These are phyloP conservation scores for Shinisaurus crocodilurus DNA, from an alignment of 2,113 vertebrate species.

Conservation along the genomic window DNA sequence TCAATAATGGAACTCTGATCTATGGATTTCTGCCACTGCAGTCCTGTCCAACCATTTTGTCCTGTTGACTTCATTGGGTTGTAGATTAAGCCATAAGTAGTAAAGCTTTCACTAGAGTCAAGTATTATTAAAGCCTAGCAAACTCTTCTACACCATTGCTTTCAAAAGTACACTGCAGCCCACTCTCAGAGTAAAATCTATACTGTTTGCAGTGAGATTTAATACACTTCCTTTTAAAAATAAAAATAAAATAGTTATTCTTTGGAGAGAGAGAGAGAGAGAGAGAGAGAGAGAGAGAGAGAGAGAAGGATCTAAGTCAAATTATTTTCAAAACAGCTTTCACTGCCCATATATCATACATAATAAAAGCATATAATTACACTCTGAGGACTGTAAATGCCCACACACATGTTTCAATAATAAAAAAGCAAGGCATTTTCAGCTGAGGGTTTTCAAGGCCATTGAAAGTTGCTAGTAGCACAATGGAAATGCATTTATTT, in stretches of 20 bases:
- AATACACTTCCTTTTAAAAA: background rate
- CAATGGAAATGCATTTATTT: background rate
- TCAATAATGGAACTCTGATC: background rate
- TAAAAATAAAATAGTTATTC: background rate
- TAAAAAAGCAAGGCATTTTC: background rate
- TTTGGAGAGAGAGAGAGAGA: background rate
- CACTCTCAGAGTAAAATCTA: background rate
- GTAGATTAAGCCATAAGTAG: background rate
- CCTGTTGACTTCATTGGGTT: background rate
- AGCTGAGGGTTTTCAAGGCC: background rate
- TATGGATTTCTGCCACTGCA: background rate
- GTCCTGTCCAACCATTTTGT: background rate
- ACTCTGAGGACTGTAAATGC: background rate
- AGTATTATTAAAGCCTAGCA: background rate
- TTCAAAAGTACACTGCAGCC: background rate
- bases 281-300: background rate
- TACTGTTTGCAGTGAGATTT: background rate
- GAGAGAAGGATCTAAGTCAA: background rate
- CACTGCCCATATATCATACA: background rate
- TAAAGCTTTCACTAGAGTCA: background rate
- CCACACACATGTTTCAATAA: background rate
- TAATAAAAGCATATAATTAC: conserved; percentile 1
- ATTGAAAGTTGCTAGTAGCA: background rate
- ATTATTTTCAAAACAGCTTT: background rate
- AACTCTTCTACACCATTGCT: background rate